These are phyloP conservation scores for Hypercompe scribonia DNA, from an alignment of 2,888 invertebrate species.

Conservation along the genomic window DNA sequence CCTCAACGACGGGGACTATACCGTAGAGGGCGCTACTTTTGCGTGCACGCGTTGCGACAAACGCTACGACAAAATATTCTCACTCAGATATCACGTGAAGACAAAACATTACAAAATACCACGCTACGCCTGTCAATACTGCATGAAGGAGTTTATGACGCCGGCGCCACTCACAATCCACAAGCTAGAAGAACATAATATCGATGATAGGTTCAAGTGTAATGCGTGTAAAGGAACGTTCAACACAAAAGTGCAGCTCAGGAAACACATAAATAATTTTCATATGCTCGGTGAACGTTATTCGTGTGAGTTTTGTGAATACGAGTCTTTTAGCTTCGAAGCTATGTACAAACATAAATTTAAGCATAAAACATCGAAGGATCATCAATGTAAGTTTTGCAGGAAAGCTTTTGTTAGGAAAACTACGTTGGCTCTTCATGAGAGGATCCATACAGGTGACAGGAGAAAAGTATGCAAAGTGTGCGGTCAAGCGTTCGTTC, in stretches of 20 bases:
- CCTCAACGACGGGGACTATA: constrained; percentile 65
- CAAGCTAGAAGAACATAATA: constrained; percentile 67
- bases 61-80: constrained; percentile 60
- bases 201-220: constrained; percentile 74
- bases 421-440: constrained; percentile 68
- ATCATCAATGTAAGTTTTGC: constrained; percentile 77
- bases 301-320: constrained; percentile 73
- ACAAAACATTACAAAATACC: constrained; percentile 71
- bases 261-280: constrained; percentile 70
- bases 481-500: constrained; percentile 79
- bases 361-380: constrained; percentile 76
- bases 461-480: constrained; percentile 69
- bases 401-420: constrained; percentile 77
- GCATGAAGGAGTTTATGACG: constrained; percentile 66
- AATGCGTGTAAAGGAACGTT: constrained; percentile 73
- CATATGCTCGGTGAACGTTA: constrained; percentile 75
- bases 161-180: constrained; percentile 64
- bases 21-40: constrained; percentile 55
- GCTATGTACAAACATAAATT: constrained; percentile 73
- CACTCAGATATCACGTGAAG: constrained; percentile 66
- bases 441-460: constrained; percentile 77
- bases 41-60: constrained; percentile 66
- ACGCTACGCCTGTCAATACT: constrained; percentile 59
- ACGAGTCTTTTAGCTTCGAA: constrained; percentile 68
- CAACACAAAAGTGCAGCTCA: constrained; percentile 66